A percentile compares a stretch with the other conserved stretches of the same genome.
These are phyloP conservation scores for Varanus komodoensis DNA, from an alignment of 2,113 vertebrate genomes.

Conservation along the genomic window DNA sequence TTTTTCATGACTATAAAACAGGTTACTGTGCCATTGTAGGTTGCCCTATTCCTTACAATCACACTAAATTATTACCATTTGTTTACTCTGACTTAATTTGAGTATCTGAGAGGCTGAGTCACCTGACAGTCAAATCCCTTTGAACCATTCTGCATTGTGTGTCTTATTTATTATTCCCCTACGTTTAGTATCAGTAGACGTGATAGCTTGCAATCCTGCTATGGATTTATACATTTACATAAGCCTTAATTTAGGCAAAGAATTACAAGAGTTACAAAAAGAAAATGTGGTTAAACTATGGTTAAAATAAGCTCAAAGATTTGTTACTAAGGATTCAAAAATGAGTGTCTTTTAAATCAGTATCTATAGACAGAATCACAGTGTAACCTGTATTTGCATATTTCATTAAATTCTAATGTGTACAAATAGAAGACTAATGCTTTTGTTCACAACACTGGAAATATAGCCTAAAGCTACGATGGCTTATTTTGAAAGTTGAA, in stretches of 20 bases:
- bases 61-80: slow-evolving; percentile 59
- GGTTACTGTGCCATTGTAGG: slow-evolving; percentile 42
- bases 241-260: neutral
- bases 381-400: neutral
- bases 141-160: slow-evolving; percentile 62
- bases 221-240: slow-evolving; percentile 37
- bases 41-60: slow-evolving; percentile 11
- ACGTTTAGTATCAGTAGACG: slow-evolving; percentile 18
- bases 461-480: neutral
- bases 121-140: slow-evolving; percentile 51
- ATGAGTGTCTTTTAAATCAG: neutral
- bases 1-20: slow-evolving; percentile 43
- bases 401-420: neutral
- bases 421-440: neutral
- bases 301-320: neutral
- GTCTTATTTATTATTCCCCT: slow-evolving; percentile 34
- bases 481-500: slow-evolving; percentile 2
- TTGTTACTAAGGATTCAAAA: neutral
- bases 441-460: neutral
- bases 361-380: neutral
- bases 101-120: slow-evolving; percentile 39
- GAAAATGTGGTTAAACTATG: neutral
- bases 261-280: neutral
- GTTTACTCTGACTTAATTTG: slow-evolving; percentile 56
- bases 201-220: slow-evolving; percentile 49